A percentile compares a stretch with the other conserved stretches of the same genome.
Conservation (phyloP, 1,140 invertebrate genomes). For the Drosophila pandora region DNA sequence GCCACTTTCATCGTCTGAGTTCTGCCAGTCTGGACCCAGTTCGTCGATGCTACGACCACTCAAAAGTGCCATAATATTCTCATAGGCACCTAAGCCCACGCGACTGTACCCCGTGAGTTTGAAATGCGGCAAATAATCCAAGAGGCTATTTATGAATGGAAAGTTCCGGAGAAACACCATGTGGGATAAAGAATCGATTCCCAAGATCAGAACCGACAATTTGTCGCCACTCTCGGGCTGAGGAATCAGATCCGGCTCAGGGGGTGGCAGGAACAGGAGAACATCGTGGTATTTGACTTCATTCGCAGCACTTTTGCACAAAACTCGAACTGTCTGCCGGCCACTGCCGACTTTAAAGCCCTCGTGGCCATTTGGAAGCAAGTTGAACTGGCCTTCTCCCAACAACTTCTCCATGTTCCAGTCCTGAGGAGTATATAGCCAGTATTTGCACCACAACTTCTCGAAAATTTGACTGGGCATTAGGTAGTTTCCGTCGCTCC, state of each 20-base stretch:
- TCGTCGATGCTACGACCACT: conserved; percentile 86
- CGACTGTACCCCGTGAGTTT: conserved; percentile 91
- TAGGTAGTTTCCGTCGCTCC: conserved; percentile 1
- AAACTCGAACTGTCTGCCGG: conserved; percentile 25
- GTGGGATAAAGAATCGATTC: conserved; percentile 93
- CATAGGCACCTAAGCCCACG: conserved; percentile 91
- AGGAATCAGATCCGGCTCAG: background rate
- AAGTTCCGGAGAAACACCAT: conserved; percentile 92
- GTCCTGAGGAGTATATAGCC: background rate
- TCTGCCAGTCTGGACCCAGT: conserved; percentile 85
- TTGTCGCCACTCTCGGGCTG: conserved; percentile 12
- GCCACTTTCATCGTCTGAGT: conserved; percentile 64
- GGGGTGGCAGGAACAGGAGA: conserved; percentile 43
- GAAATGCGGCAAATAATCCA: conserved; percentile 86
- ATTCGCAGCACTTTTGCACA: background rate
- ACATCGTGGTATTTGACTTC: conserved; percentile 37
- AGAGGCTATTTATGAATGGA: conserved; percentile 87
- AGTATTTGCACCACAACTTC: conserved; percentile 11
- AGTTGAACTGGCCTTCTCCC: background rate
- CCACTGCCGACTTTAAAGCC: conserved; percentile 8
- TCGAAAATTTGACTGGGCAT: background rate
- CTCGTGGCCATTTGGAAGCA: background rate
- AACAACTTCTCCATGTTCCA: background rate
- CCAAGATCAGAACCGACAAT: conserved; percentile 88
- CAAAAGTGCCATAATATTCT: conserved; percentile 90